Evolutionary conservation across 2,113 vertebrate genomes (phyloP), one percentile per base, ranked within the genome.

Genomic region (Galemys pyrenaicus): DNA sequence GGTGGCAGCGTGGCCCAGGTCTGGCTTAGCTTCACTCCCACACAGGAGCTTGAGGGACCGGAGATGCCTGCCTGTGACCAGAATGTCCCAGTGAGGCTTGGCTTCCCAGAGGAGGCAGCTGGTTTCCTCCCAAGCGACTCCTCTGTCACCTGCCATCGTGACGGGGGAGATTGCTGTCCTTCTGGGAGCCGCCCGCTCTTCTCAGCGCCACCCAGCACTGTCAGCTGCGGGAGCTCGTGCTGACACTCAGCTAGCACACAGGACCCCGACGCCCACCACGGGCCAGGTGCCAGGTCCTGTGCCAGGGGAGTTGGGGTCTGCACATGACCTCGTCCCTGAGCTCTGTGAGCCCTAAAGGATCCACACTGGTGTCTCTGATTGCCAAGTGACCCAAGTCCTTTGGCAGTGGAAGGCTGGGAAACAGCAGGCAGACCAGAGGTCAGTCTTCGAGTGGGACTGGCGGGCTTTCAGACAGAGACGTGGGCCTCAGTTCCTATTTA

Each of bases 241-340:
- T 81, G 68, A 24, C 41, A 20, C 37, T n/a, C 13, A 17, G 41
- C 65, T 13, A 17, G 46, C 73, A n/a, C 41, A 71, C 26, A n/a
- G 68, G 30, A 20, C 7, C 58, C 28, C 0, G 44, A 28, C 12
- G 6, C 39, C 9, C 4, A 0, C 49, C 24, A 0, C 3, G 5
- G 12, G 30, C 37, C 81, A 11, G 30, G 82, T 12, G n/a, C 70
- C 58, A 51, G 13, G 28, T n/a, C 71, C 73, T 35, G 56, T 1
- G 0, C 85, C n/a, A 11, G 46, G 5, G 56, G 62, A 37, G 54
- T 37, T 30, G 30, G 62, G 32, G 12, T 41, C 54, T n/a, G 39
- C 28, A 49, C 0, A 6, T 0, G 0, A 8, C 22, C 4, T 4
- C 0, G 13, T 32, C 44, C 37, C 67, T 32, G n/a, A 81, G n/a